A percentile compares a stretch with the other conserved stretches of the same genome.
Evolutionary conservation across 2,888 invertebrate species (phyloP).

Genomic region (Agonum fuliginosum): DNA sequence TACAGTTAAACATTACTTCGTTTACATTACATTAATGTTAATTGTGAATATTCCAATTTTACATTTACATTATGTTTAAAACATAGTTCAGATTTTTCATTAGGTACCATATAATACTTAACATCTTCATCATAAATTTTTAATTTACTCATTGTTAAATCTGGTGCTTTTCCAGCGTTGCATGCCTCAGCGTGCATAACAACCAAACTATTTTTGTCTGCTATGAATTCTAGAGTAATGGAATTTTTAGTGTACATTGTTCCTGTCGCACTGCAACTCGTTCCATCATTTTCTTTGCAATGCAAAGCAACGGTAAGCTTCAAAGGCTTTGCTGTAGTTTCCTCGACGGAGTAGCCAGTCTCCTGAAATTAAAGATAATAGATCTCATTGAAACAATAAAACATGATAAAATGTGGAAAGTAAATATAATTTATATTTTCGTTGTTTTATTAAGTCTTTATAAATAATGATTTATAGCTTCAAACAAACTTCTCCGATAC

Average conservation of each 20-base stretch:
- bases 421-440: no score
- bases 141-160: not conserved
- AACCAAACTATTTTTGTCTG: not conserved
- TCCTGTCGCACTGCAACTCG: not conserved
- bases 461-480: no score
- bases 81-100: no score
- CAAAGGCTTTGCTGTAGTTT: not conserved
- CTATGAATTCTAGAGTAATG: constrained; percentile 6
- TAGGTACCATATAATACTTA: no score
- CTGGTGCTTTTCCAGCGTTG: not conserved
- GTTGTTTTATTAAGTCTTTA: no score
- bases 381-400: no score
- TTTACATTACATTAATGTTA: no score
- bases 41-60: no score
- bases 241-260: not conserved
- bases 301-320: constrained; percentile 7
- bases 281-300: not conserved
- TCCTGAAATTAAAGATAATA: constrained; percentile 12
- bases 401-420: no score
- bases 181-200: not conserved
- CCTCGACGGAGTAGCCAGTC: not conserved
- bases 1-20: no score
- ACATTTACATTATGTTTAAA: no score
- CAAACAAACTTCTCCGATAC: no score
- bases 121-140: constrained; percentile 7